phyloP scores from a whole-genome alignment of 2,888 invertebrate genomes.

The Tachina fera region DNA sequence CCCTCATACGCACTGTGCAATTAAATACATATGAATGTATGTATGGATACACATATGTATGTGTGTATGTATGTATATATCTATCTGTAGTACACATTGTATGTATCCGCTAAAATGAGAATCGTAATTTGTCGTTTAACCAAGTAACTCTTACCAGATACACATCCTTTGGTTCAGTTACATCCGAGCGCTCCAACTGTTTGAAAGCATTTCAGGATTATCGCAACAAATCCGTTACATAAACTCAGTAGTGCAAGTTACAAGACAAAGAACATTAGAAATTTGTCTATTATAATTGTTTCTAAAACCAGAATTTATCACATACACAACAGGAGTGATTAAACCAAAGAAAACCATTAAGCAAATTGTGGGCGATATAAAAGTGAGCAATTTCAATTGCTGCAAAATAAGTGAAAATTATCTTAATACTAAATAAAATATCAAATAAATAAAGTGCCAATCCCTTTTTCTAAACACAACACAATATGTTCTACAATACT shows the following conservation, averaged over 20 bases:
- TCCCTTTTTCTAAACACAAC: conserved; percentile 65
- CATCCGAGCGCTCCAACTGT: conserved; percentile 80
- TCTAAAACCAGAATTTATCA: conserved; percentile 29
- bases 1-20: conserved; percentile 70
- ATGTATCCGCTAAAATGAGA: conserved; percentile 70
- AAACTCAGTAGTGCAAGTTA: conserved; percentile 51
- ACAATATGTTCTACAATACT: conserved; percentile 39
- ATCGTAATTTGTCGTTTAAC: conserved; percentile 76
- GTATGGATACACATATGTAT: conserved; percentile 14
- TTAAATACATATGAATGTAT: conserved; percentile 7
- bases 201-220: conserved; percentile 75
- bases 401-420: conserved; percentile 63
- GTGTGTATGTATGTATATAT: background rate
- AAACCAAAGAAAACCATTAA: conserved; percentile 52
- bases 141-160: conserved; percentile 72
- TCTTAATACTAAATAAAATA: conserved; percentile 55
- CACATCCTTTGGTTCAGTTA: conserved; percentile 76
- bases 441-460: conserved; percentile 67
- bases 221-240: conserved; percentile 53
- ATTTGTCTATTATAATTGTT: conserved; percentile 46
- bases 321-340: conserved; percentile 60
- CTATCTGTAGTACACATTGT: conserved; percentile 42
- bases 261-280: conserved; percentile 35
- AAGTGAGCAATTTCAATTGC: conserved; percentile 59
- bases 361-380: conserved; percentile 54